Base-by-base conservation (phyloP, 2,797 vertebrate species). In the Arnoldichthys spilopterus region DNA sequence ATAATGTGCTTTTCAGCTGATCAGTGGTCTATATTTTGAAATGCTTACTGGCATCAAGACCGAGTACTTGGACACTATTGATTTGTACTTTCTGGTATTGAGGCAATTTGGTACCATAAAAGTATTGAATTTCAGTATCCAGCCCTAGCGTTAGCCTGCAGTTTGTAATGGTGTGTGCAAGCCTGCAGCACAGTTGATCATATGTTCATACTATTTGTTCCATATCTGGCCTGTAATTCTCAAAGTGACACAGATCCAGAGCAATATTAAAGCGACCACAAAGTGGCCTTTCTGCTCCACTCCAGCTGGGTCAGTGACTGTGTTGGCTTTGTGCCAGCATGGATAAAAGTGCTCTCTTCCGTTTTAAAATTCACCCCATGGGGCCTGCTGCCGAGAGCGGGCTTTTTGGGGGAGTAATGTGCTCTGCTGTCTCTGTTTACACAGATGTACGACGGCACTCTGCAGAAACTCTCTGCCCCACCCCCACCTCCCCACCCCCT, bases 231-330 rank as follows among this genome's bases (percentile, higher is more conserved):
- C 0, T 72, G 49, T 20, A 11, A 1, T 71, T 32, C 73, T 64
- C 32, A 18, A 66, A 76, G 51, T 32, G 49, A 74, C 61, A 1
- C 69, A 4, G 67, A 64, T 54, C 77, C 56, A 73, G 59, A 82
- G 75, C 74, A 77, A 81, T 84, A 82, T 66, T 28, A 2, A 76
- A 77, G 37, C 24, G 51, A 78, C 32, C 74, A 78, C 76, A 81
- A 82, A 75, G 83, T 82, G 85, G 81, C 85, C 85, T 86, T 86
- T 75, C 72, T 56, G 72, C 40, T 73, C 40, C 6, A 40, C 61
- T 71, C 26, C 47, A 62, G 68, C 70, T 59, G 15, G 15, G 28
- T 43, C 32, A 22, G 53, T 54, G 66, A 58, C 63, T 34, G 24
- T 22, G 34, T 18, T 54, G 73, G 51, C 73, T 72, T 62, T 26